Percentiles rank a stretch among this genome's conserved stretches.
These are phyloP conservation scores for Proisotoma minuta DNA, from an alignment of 2,888 invertebrate genomes.

Conservation along the genomic window DNA sequence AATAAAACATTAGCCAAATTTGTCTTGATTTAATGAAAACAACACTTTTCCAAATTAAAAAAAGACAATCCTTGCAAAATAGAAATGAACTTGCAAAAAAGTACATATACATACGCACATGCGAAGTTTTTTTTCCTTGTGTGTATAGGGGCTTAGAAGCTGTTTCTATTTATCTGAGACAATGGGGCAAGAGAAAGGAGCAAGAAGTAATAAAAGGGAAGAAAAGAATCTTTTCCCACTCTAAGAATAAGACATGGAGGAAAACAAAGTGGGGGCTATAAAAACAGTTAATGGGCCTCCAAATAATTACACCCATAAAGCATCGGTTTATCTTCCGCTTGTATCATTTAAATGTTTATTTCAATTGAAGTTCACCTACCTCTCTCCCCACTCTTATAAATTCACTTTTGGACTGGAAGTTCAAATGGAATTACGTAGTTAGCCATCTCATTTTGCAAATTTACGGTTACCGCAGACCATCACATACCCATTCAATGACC, in stretches of 20 bases:
- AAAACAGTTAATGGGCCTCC: constrained; percentile 48
- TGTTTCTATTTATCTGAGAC: too few relatives aligned
- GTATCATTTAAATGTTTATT: constrained; percentile 48
- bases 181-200: too few relatives aligned
- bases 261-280: constrained; percentile 48
- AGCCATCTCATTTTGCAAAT: not conserved
- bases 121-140: too few relatives aligned
- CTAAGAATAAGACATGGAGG: constrained; percentile 44
- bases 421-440: constrained; percentile 1
- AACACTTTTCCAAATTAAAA: too few relatives aligned
- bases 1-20: too few relatives aligned
- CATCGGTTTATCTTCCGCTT: constrained; percentile 47
- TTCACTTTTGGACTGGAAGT: not conserved
- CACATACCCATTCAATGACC: too few relatives aligned
- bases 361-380: constrained; percentile 44
- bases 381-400: not conserved
- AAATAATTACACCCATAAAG: constrained; percentile 48
- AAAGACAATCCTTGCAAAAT: too few relatives aligned
- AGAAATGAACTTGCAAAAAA: too few relatives aligned
- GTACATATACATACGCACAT: too few relatives aligned
- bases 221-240: constrained; percentile 12
- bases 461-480: too few relatives aligned
- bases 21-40: too few relatives aligned
- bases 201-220: constrained; percentile 11
- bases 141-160: too few relatives aligned